These are phyloP conservation scores for Andricus curvator DNA, from an alignment of 2,888 invertebrate genomes.

Conservation along the genomic window DNA sequence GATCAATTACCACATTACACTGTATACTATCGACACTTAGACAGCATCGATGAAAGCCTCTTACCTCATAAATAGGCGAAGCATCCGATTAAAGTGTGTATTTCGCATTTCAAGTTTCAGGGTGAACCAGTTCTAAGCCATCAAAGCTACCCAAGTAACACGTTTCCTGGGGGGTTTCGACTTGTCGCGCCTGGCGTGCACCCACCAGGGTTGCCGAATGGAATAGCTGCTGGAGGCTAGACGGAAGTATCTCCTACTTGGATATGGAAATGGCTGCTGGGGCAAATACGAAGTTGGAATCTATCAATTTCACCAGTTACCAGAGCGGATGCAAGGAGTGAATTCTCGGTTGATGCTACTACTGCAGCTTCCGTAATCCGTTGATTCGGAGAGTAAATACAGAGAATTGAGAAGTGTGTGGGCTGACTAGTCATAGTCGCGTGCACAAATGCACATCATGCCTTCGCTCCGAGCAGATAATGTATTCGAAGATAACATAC, in stretches of 20 bases:
- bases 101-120: slow-evolving; percentile 43
- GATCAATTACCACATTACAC: not conserved
- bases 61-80: not conserved
- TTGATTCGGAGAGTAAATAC: slow-evolving; percentile 73
- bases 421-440: slow-evolving; percentile 49
- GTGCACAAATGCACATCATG: slow-evolving; percentile 56
- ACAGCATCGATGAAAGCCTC: not conserved
- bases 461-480: slow-evolving; percentile 53
- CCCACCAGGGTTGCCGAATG: slow-evolving; percentile 52
- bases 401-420: slow-evolving; percentile 64
- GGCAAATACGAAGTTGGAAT: slow-evolving; percentile 71
- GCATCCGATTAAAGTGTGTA: slow-evolving; percentile 36
- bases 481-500: slow-evolving; percentile 55
- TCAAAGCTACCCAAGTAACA: slow-evolving; percentile 37
- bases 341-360: slow-evolving; percentile 53
- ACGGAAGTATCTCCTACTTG: slow-evolving; percentile 69
- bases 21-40: not conserved
- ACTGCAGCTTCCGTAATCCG: slow-evolving; percentile 67
- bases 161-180: slow-evolving; percentile 46
- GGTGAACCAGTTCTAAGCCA: slow-evolving; percentile 16
- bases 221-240: slow-evolving; percentile 54
- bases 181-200: slow-evolving; percentile 43
- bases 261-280: slow-evolving; percentile 69
- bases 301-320: slow-evolving; percentile 72
- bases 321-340: slow-evolving; percentile 49